Base-by-base conservation (phyloP, 2,113 vertebrate genomes). In the Abramis brama region DNA sequence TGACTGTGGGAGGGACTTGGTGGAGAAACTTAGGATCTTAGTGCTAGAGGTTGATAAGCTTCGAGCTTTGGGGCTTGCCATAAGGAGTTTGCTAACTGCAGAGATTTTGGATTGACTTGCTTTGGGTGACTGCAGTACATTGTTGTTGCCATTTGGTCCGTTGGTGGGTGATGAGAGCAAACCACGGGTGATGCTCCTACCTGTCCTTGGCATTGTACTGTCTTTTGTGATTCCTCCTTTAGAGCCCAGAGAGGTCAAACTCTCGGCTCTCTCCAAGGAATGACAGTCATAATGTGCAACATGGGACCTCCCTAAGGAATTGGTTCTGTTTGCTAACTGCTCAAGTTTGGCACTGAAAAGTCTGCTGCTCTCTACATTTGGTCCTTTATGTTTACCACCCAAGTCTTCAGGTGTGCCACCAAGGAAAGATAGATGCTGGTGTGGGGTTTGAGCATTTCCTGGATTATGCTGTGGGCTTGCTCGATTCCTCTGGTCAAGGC, bases 21-120 rank as follows among this genome's bases (percentile, higher is more conserved):
- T 98, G 1, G 98, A 99, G 92, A 99, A 98, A 94, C 97, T 99
- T 79, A 99, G 95, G 0, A 96, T 98, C 93, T 97, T 98, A 92
- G 97, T 99, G 91, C 96, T 96, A 43, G 97, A 96, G 5, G 97
- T 91, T 79, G 98, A 97, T 70, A 99, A 94, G 90, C 96, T 97
- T 81, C 97, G 95, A 19, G 95, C 92, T 86, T 98, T 98, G 74
- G 98, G 97, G 86, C 96, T 98, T 70, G 96, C 96, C 95, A 99
- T 95, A 66, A 99, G 96, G 23, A 99, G 96, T 89, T 98, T 99
- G 93, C 96, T 96, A 89, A 99, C 98, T 0, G 98, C 98, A 0
- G 98, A 99, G 88, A 99, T 96, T 93, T 97, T 98, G 0, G 97
- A 97, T 89, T 96, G 96, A 90, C 94, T 87, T 43, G 95, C 88